Conservation (phyloP, 2,888 invertebrate species). For the Bombyx huttoni region DNA sequence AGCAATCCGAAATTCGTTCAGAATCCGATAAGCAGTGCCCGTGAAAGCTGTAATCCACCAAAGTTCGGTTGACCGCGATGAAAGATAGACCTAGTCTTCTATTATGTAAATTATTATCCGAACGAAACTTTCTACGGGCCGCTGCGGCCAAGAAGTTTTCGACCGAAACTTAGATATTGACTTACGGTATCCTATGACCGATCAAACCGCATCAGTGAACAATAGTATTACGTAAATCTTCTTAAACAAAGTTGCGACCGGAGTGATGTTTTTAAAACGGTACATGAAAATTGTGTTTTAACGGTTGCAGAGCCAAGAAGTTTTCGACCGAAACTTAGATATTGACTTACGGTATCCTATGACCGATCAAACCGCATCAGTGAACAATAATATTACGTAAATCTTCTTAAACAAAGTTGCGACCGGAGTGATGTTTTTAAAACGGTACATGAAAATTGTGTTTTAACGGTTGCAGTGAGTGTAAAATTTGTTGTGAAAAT, state of each 20-base stretch:
- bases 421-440: too few relatives aligned
- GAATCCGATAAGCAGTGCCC: slow-evolving; percentile 65
- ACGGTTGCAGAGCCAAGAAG: too few relatives aligned
- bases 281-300: too few relatives aligned
- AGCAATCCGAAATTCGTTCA: slow-evolving; percentile 65
- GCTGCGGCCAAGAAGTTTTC: slow-evolving; percentile 55
- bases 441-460: too few relatives aligned
- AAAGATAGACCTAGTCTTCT: slow-evolving; percentile 66
- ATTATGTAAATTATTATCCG: slow-evolving; percentile 70
- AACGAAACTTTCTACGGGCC: slow-evolving; percentile 60
- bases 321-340: slow-evolving; percentile 56
- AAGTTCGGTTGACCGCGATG: slow-evolving; percentile 68
- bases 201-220: slow-evolving; percentile 29
- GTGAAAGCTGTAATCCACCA: slow-evolving; percentile 66
- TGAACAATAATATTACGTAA: slow-evolving; percentile 21
- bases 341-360: slow-evolving; percentile 54
- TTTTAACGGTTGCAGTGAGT: slow-evolving; percentile 18
- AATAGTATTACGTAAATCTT: slow-evolving; percentile 15
- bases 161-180: slow-evolving; percentile 58
- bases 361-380: slow-evolving; percentile 31
- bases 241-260: too few relatives aligned
- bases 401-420: too few relatives aligned
- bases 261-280: too few relatives aligned
- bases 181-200: slow-evolving; percentile 46
- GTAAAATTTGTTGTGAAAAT: slow-evolving; percentile 41